phyloP scores from a whole-genome alignment of 2,113 vertebrate species.

The Procavia capensis region DNA sequence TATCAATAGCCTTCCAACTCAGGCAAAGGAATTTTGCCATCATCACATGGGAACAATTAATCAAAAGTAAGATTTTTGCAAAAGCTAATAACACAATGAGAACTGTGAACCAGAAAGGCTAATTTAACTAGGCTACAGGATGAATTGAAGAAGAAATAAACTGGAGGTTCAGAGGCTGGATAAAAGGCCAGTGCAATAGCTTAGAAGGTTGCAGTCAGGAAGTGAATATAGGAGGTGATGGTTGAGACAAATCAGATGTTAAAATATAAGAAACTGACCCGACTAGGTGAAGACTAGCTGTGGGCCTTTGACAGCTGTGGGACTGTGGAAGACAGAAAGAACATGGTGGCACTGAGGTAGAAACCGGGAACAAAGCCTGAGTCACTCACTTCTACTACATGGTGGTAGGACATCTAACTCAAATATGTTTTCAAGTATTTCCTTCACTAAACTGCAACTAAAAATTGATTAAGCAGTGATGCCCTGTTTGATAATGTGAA shows the following conservation, averaged over 20 bases:
- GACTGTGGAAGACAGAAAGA: neutral
- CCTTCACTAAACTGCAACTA: neutral
- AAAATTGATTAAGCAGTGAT: neutral
- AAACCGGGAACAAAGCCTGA: neutral
- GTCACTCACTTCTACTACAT: neutral
- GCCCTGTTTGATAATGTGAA: neutral
- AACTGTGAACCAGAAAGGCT: neutral
- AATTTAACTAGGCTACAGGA: neutral
- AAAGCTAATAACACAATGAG: neutral
- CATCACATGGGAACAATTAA: neutral
- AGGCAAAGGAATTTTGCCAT: neutral
- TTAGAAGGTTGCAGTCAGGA: neutral
- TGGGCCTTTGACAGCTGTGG: neutral
- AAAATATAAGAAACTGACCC: neutral
- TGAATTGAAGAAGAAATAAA: neutral
- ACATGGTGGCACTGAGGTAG: neutral
- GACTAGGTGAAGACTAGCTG: neutral
- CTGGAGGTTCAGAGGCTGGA: too few relatives aligned
- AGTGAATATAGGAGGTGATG: accelerated
- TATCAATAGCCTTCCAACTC: neutral
- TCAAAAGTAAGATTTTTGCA: neutral
- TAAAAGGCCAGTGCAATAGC: neutral
- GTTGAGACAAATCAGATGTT: neutral
- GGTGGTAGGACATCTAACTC: neutral
- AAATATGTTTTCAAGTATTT: neutral